Conservation (phyloP, 2,888 invertebrate genomes). For the Agrenia bidenticulata region DNA sequence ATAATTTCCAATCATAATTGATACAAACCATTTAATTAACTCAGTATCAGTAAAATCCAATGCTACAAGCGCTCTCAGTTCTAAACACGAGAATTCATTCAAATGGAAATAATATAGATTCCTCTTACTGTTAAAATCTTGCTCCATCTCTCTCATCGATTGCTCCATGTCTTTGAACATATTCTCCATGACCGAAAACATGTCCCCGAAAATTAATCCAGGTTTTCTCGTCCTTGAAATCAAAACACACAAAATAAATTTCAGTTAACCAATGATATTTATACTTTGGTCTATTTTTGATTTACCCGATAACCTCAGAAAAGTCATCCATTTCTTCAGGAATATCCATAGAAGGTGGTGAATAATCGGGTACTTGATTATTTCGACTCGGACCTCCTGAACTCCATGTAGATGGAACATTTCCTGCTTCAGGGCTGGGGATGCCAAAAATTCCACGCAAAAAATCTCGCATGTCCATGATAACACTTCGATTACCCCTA, state of each 20-base stretch:
- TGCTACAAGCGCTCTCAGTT: no score
- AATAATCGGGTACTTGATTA: not conserved
- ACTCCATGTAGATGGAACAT: not conserved
- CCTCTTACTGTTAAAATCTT: slow-evolving; percentile 21
- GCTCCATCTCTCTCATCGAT: slow-evolving; percentile 22
- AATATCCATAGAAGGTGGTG: not conserved
- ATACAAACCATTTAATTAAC: no score
- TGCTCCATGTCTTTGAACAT: slow-evolving; percentile 31
- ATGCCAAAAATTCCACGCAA: slow-evolving; percentile 24
- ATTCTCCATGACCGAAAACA: slow-evolving; percentile 22
- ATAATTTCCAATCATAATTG: no score
- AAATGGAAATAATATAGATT: no score
- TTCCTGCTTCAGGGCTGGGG: not conserved
- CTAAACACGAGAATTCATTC: no score
- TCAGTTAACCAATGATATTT: no score
- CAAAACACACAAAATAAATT: not conserved
- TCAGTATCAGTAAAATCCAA: no score
- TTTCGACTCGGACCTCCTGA: no score
- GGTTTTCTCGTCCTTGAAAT: not conserved
- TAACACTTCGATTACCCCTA: no score
- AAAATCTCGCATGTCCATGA: slow-evolving; percentile 25
- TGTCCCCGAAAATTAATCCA: slow-evolving; percentile 18
- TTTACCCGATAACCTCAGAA: not conserved
- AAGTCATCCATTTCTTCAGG: not conserved
- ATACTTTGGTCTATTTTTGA: not conserved